These are phyloP conservation scores for Lepus oiostolus DNA, from an alignment of 2,797 vertebrate genomes.

Conservation along the genomic window DNA sequence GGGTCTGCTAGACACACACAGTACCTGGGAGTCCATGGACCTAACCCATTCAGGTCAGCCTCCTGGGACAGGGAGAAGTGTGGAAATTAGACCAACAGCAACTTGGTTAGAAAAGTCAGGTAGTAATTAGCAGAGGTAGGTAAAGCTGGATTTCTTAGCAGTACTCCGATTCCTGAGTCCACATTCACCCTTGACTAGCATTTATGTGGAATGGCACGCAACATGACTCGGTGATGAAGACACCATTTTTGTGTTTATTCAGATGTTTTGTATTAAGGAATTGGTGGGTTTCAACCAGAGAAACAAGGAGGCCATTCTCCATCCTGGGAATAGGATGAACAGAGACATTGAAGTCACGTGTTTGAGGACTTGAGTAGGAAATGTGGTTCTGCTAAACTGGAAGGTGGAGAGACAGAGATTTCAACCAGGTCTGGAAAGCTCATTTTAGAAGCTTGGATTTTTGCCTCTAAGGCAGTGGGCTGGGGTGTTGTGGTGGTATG, in stretches of 20 bases:
- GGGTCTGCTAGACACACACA: neutral
- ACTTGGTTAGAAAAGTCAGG: slow-evolving; percentile 34
- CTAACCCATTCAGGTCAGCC: neutral
- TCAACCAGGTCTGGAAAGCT: neutral
- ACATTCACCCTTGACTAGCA: neutral
- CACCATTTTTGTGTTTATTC: neutral
- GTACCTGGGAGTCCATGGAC: neutral
- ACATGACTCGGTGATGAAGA: neutral
- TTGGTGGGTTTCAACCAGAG: neutral
- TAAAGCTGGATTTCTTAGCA: neutral
- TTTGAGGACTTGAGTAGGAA: slow-evolving; percentile 24
- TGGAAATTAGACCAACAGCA: neutral
- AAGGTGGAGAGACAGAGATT: neutral
- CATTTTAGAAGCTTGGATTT: slow-evolving; percentile 63
- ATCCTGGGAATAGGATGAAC: neutral
- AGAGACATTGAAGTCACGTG: neutral
- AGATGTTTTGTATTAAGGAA: slow-evolving; percentile 36
- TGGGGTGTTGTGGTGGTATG: neutral
- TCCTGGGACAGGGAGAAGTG: neutral
- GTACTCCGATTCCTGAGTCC: neutral
- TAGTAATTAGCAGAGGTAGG: neutral
- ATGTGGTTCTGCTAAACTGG: neutral
- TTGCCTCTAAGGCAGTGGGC: neutral
- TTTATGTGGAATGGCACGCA: neutral
- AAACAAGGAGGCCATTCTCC: neutral